Conservation (phyloP, 2,797 vertebrate species). For the Petrocephalus sullivani region DNA sequence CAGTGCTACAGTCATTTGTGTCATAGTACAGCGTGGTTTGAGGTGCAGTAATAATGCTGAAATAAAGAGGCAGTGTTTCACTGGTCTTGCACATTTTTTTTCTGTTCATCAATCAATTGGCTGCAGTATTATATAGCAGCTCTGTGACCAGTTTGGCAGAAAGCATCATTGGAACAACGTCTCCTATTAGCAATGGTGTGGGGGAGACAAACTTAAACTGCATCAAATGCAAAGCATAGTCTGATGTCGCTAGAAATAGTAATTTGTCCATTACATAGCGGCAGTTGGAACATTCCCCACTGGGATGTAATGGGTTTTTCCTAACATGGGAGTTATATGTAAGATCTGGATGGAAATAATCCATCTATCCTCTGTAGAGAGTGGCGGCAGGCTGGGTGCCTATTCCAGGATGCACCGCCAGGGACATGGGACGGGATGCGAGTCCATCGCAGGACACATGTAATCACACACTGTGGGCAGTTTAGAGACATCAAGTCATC, state of each 20-base stretch:
- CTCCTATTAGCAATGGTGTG: not conserved
- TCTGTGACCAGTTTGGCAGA: not conserved
- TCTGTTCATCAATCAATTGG: not conserved
- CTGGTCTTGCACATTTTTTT: not conserved
- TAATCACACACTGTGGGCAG: not conserved
- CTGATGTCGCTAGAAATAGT: not conserved
- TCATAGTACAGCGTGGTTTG: not conserved
- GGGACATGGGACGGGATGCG: not conserved
- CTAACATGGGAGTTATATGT: not conserved
- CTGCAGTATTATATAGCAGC: not conserved
- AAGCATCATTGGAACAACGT: constrained; percentile 1
- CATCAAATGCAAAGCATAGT: not conserved
- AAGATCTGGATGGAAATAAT: not conserved
- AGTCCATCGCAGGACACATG: not conserved
- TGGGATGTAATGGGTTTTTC: not conserved
- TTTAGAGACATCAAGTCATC: no score
- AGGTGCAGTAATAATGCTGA: no score
- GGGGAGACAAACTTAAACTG: not conserved
- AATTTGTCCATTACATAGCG: not conserved
- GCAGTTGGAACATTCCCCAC: not conserved
- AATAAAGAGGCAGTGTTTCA: not conserved
- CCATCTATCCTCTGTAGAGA: not conserved
- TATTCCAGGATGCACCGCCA: not conserved
- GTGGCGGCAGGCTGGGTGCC: not conserved
- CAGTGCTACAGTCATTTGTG: not conserved